These are phyloP conservation scores for Acholoe squamosa DNA, from an alignment of 2,888 invertebrate genomes.

Conservation along the genomic window DNA sequence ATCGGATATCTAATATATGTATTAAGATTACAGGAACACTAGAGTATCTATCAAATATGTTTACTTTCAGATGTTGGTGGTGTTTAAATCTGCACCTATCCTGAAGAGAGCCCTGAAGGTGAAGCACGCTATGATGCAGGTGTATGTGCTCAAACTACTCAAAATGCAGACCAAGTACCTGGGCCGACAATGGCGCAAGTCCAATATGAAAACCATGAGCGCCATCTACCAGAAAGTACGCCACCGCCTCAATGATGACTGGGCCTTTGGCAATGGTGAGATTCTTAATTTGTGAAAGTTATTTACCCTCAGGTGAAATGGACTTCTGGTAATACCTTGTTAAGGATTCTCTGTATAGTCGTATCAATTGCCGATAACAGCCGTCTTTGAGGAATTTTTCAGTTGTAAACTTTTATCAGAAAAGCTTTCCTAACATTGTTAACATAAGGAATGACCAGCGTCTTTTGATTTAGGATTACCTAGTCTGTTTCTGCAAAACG, in stretches of 20 bases:
- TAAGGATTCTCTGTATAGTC: too few relatives aligned
- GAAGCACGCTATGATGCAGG: constrained; percentile 95
- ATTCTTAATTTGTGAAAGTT: not conserved
- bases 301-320: too few relatives aligned
- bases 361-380: too few relatives aligned
- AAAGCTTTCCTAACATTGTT: too few relatives aligned
- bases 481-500: not conserved
- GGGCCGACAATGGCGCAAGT: constrained; percentile 99
- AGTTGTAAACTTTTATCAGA: too few relatives aligned
- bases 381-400: too few relatives aligned
- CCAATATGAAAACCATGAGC: constrained; percentile 99
- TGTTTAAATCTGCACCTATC: constrained; percentile 99
- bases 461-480: not conserved
- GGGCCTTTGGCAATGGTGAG: constrained; percentile 98
- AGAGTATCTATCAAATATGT: too few relatives aligned
- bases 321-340: too few relatives aligned
- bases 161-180: constrained; percentile 99
- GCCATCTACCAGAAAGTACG: constrained; percentile 98
- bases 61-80: constrained; percentile 92
- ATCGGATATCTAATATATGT: too few relatives aligned
- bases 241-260: constrained; percentile 98
- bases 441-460: too few relatives aligned
- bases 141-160: constrained; percentile 97
- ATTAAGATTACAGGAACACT: too few relatives aligned
- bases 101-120: constrained; percentile 96